Conservation (phyloP, 2,113 vertebrate genomes). For the Candoia aspera region DNA sequence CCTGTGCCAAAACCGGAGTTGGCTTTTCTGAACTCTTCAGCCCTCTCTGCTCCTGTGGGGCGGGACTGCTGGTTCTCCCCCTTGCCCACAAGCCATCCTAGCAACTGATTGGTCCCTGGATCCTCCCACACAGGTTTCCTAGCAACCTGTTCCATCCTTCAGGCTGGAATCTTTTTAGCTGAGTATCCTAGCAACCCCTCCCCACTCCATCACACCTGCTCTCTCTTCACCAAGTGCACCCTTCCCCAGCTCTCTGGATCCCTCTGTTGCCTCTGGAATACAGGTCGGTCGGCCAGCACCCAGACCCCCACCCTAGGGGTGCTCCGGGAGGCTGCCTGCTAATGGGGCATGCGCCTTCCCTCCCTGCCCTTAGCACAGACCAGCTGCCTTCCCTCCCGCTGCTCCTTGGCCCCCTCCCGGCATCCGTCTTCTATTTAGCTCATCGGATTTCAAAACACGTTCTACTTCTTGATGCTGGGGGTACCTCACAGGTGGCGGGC, state of each 20-base stretch:
- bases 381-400: neutral
- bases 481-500: neutral
- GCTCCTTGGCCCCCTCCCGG: neutral
- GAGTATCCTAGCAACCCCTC: neutral
- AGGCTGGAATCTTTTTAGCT: slow-evolving; percentile 9
- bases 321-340: neutral
- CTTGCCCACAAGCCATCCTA: neutral
- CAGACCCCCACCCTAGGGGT: neutral
- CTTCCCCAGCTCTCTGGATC: neutral
- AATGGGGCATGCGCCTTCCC: neutral
- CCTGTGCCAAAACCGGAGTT: neutral
- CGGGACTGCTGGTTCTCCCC: neutral
- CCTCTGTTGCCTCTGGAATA: neutral
- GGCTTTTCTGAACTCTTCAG: neutral
- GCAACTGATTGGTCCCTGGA: neutral
- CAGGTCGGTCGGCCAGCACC: neutral
- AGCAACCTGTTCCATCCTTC: slow-evolving; percentile 21
- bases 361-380: neutral
- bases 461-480: too few species aligned
- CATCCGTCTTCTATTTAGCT: too few species aligned
- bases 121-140: slow-evolving; percentile 26
- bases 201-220: neutral
- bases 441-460: too few species aligned
- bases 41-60: neutral
- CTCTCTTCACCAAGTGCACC: neutral